These are phyloP conservation scores for Hydrotaea cyrtoneurina DNA, from an alignment of 2,888 invertebrate genomes.

Conservation along the genomic window DNA sequence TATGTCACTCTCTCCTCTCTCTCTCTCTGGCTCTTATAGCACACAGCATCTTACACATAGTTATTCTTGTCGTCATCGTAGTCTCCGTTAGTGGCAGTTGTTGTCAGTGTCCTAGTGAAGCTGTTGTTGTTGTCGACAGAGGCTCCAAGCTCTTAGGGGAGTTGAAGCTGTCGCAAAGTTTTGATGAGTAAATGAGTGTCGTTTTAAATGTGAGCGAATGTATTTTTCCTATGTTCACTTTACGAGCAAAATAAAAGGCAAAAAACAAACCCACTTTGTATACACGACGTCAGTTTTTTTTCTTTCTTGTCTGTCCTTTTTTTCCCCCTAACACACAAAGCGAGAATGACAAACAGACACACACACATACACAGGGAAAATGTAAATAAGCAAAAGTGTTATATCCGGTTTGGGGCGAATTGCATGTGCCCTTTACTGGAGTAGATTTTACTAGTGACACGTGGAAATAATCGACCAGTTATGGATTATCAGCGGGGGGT, in stretches of 20 bases:
- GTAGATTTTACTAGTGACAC: no score
- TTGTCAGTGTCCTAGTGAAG: background rate
- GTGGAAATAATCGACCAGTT: no score
- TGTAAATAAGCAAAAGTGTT: background rate
- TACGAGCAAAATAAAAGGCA: background rate
- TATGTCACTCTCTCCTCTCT: no score
- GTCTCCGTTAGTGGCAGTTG: background rate
- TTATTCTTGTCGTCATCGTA: background rate
- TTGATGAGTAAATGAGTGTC: conserved; percentile 45
- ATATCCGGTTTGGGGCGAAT: background rate
- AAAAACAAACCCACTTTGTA: background rate
- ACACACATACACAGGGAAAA: background rate
- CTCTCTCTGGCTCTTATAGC: no score
- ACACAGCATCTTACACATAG: no score
- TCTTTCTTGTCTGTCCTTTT: background rate
- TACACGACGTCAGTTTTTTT: conserved; percentile 5
- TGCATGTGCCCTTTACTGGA: no score
- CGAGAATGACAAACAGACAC: background rate
- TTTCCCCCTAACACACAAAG: background rate
- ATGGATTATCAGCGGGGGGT: no score
- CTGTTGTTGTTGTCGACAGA: background rate
- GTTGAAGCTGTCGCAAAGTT: conserved; percentile 21
- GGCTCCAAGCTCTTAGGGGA: conserved; percentile 16
- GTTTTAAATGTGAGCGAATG: conserved; percentile 17
- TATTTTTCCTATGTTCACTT: conserved; percentile 22